Evolutionary conservation across 2,888 invertebrate genomes (phyloP), one percentile per base, ranked within the genome.

Genomic region (Dioctria rufipes): DNA sequence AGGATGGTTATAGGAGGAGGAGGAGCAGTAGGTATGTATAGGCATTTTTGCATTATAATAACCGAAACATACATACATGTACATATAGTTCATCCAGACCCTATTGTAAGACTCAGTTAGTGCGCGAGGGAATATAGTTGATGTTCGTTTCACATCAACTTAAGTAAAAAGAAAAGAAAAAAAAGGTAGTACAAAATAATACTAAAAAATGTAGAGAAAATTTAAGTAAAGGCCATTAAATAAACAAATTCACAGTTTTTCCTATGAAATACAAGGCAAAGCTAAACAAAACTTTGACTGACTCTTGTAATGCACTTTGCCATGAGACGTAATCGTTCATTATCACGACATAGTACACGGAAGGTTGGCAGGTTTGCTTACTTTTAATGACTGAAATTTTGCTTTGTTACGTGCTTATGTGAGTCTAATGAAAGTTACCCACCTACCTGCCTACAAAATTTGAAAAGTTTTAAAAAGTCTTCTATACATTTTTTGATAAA

Each of bases 171-270:
- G 51, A 25, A 11, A 73, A n/a, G n/a, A n/a, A n/a, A 61, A 61
- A 13, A 13, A 61, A 3, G 3, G 42, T 40, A 5, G 6, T 6
- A 65, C 4, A 65, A 43, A 42, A 25, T 25, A 25, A 25, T 25
- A 43, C 46, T 43, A n/a, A 46, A 8, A 66, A 66, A 6, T 43
- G 66, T 43, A 6, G 43, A 43, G 46, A 77, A 25, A 77, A 58
- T 63, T 77, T 63, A 77, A 49, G 46, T 77, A 77, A 77, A 77
- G 77, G 77, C 77, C 63, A 77, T 77, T 77, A 77, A 77, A 61
- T 63, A 77, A 77, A 77, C 77, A 77, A 77, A 77, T 77, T 77
- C 77, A 49, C 77, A 63, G 77, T 77, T 77, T 77, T 77, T 63
- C 77, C 63, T 13, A n/a, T 39, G 77, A 49, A 77, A 77, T 46